Evolutionary conservation across 2,113 vertebrate genomes (phyloP).

Genomic region (Onychostoma macrolepis): DNA sequence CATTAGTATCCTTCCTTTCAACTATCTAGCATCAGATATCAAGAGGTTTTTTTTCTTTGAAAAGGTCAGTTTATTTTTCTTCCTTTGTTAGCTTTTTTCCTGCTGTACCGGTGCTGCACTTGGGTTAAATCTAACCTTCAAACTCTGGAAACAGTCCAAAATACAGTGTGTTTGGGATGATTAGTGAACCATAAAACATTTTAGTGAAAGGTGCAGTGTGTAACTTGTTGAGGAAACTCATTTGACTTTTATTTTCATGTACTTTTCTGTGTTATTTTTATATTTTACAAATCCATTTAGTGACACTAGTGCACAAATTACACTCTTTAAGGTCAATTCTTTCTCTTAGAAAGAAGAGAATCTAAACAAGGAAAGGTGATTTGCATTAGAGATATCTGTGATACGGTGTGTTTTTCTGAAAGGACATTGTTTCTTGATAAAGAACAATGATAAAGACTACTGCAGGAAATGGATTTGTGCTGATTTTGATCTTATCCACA

Average conservation of each 20-base stretch:
- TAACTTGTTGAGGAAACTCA: neutral
- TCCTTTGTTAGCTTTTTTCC: slow-evolving; percentile 33
- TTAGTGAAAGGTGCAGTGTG: neutral
- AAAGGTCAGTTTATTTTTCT: slow-evolving; percentile 40
- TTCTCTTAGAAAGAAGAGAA: neutral
- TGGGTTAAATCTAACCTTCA: neutral
- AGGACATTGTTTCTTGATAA: neutral
- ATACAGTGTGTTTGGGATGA: neutral
- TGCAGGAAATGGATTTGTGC: neutral
- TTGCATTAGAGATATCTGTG: neutral
- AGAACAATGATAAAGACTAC: neutral
- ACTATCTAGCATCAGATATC: slow-evolving; percentile 36
- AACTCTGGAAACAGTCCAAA: neutral
- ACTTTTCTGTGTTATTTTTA: neutral
- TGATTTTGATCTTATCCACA: neutral
- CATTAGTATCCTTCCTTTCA: slow-evolving; percentile 34
- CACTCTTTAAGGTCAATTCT: neutral
- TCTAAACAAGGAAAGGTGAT: slow-evolving; percentile 4
- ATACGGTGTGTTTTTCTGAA: neutral
- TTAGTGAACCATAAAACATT: neutral
- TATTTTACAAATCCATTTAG: neutral
- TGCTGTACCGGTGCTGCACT: neutral
- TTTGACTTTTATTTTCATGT: neutral
- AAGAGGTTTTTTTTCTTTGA: neutral
- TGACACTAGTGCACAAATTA: neutral